These are phyloP conservation scores for Sinocyclocheilus anshuiensis DNA, from an alignment of 2,113 vertebrate species.

Conservation along the genomic window DNA sequence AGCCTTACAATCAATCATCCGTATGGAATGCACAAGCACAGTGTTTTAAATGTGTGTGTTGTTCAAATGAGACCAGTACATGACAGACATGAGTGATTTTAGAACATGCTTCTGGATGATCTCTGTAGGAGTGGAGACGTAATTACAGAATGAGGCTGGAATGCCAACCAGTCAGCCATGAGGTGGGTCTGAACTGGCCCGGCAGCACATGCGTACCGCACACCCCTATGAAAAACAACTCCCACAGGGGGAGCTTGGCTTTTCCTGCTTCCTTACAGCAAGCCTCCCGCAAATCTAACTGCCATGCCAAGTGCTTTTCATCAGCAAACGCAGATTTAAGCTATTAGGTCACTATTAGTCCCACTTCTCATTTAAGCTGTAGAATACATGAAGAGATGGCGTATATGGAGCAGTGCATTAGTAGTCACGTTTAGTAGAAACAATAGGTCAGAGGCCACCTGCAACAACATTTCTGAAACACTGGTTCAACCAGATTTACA, in stretches of 20 bases:
- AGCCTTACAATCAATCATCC: neutral
- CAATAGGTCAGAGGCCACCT: neutral
- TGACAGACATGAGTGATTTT: slow-evolving; percentile 38
- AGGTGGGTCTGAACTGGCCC: slow-evolving; percentile 68
- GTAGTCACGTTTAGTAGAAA: neutral
- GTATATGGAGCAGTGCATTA: neutral
- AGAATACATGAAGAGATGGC: neutral
- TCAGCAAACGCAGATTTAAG: slow-evolving; percentile 5
- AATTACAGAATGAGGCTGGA: slow-evolving; percentile 72
- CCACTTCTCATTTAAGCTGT: neutral
- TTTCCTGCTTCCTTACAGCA: slow-evolving; percentile 47
- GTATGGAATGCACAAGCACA: neutral
- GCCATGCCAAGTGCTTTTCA: slow-evolving; percentile 48
- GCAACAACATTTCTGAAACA: neutral
- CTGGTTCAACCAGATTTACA: neutral
- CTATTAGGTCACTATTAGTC: slow-evolving; percentile 18
- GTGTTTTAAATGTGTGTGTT: neutral
- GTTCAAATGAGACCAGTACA: slow-evolving; percentile 35
- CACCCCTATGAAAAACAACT: slow-evolving; percentile 71
- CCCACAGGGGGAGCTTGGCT: slow-evolving; percentile 51
- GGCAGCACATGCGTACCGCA: slow-evolving; percentile 68
- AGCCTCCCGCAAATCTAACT: slow-evolving; percentile 20
- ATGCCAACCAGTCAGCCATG: slow-evolving; percentile 72
- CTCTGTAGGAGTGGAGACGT: slow-evolving; percentile 64
- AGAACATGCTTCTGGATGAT: slow-evolving; percentile 27